These are phyloP conservation scores for Melipona bicolor DNA, from an alignment of 2,888 invertebrate genomes.

Conservation along the genomic window DNA sequence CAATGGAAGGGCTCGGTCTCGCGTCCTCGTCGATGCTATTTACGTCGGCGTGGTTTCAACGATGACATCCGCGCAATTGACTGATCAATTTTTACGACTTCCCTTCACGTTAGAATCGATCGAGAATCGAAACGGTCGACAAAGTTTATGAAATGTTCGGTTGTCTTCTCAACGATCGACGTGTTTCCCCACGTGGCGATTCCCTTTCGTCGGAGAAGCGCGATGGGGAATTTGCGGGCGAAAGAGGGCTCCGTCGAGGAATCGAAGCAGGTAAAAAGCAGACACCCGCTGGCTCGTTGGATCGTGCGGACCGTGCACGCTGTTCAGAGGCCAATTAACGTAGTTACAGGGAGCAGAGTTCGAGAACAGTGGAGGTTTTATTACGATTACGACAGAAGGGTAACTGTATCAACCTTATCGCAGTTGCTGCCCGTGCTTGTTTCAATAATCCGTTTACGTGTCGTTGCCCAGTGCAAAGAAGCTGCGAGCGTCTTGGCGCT, in stretches of 20 bases:
- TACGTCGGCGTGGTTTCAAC: constrained; percentile 28
- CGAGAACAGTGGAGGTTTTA: constrained; percentile 67
- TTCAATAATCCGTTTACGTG: constrained; percentile 49
- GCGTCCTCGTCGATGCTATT: constrained; percentile 38
- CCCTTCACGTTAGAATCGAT: background rate
- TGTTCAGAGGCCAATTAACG: constrained; percentile 71
- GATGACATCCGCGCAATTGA: constrained; percentile 33
- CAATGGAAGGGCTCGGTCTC: constrained; percentile 37
- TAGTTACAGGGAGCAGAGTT: constrained; percentile 69
- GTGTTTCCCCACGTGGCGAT: background rate
- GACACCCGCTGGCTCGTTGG: constrained; percentile 68
- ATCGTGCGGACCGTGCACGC: constrained; percentile 55
- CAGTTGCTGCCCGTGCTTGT: constrained; percentile 53
- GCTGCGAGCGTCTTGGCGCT: background rate
- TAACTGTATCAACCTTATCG: constrained; percentile 69
- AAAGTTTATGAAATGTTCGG: background rate
- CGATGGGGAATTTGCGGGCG: background rate
- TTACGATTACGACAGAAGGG: constrained; percentile 70
- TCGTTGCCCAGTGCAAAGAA: constrained; percentile 12
- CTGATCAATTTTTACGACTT: background rate
- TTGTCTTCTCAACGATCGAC: background rate
- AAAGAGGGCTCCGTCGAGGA: background rate
- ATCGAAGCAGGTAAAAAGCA: constrained; percentile 20
- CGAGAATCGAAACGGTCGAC: background rate
- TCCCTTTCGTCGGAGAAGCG: background rate